phyloP scores from a whole-genome alignment of 2,888 invertebrate genomes.

The Oxytorus armatus region DNA sequence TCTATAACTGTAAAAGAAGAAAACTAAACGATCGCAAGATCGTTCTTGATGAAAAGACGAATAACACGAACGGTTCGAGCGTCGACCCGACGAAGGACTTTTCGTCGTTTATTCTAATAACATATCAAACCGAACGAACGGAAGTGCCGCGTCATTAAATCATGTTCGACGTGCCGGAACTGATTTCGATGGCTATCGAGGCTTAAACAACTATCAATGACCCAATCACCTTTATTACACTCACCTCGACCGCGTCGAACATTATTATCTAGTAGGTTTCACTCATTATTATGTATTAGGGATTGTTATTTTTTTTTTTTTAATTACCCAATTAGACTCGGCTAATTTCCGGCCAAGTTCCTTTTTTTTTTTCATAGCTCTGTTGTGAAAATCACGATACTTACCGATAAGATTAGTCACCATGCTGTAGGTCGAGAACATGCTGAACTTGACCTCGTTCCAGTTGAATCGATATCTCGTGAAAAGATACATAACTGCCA shows the following conservation, averaged over 20 bases:
- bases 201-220: constrained; percentile 3
- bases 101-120: constrained; percentile 3
- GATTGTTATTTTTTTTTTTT: constrained; percentile 20
- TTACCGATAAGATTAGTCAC: constrained; percentile 92
- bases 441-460: constrained; percentile 94
- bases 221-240: constrained; percentile 3
- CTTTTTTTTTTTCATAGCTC: constrained; percentile 56
- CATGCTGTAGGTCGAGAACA: constrained; percentile 94
- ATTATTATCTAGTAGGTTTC: constrained; percentile 30
- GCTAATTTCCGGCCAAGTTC: too few relatives aligned
- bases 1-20: too few relatives aligned
- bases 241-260: constrained; percentile 44
- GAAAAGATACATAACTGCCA: constrained; percentile 93
- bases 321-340: background rate
- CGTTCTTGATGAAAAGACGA: constrained; percentile 45
- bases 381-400: constrained; percentile 66
- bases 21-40: background rate
- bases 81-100: constrained; percentile 52
- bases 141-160: constrained; percentile 46
- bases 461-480: constrained; percentile 94
- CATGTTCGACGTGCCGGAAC: constrained; percentile 41
- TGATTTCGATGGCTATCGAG: constrained; percentile 24
- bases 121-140: background rate
- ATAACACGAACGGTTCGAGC: constrained; percentile 37
- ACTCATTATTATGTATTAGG: constrained; percentile 11